Evolutionary conservation across 2,113 vertebrate genomes (phyloP).

Genomic region (Rhynchomys soricoides): DNA sequence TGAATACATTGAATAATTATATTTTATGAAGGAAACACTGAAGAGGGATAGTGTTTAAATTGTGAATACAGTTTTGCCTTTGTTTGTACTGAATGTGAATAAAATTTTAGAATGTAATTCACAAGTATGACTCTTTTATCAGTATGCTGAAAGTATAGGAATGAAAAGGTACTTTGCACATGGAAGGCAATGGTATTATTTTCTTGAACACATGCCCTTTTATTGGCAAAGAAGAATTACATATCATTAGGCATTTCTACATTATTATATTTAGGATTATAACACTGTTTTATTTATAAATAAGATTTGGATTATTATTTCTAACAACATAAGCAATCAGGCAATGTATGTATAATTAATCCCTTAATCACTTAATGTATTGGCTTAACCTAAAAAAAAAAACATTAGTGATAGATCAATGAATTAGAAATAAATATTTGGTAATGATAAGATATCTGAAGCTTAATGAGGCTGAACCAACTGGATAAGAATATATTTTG

Average conservation of each 20-base stretch:
- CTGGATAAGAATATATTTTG: background rate
- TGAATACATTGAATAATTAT: background rate
- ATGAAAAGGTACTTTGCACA: background rate
- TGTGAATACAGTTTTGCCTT: background rate
- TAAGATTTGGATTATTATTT: background rate
- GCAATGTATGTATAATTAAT: background rate
- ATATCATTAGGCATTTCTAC: background rate
- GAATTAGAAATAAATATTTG: background rate
- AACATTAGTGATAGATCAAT: background rate
- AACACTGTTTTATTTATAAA: background rate
- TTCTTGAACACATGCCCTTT: background rate
- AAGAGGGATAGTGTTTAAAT: background rate
- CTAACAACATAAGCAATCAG: background rate
- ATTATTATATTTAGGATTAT: background rate
- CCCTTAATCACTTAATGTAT: background rate
- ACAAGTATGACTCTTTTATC: background rate
- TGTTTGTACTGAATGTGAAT: background rate
- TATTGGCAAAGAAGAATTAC: background rate
- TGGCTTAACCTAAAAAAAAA: background rate
- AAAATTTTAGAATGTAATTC: background rate
- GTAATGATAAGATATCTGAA: background rate
- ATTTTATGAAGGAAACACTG: background rate
- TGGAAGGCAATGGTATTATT: background rate
- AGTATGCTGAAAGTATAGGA: background rate
- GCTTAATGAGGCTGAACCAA: background rate